Conservation (phyloP, 1,140 invertebrate species). For the Galendromus occidentalis region DNA sequence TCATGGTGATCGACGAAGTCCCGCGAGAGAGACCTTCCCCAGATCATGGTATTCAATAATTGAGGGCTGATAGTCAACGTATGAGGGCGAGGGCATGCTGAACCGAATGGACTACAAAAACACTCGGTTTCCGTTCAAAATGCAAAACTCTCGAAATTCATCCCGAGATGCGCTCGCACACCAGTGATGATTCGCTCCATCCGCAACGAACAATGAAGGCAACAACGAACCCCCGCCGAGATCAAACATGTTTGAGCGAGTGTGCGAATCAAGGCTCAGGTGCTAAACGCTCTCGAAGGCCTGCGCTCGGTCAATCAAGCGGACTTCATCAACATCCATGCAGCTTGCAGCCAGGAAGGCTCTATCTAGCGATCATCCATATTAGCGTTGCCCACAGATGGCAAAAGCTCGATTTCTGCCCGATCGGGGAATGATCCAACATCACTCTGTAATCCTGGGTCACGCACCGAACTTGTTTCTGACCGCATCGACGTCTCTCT, state of each 20-base stretch:
- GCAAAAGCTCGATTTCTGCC: no score
- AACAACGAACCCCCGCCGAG: neutral
- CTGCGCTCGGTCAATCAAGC: neutral
- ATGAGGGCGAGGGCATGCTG: no score
- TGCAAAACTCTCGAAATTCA: slow-evolving; percentile 1
- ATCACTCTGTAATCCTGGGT: neutral
- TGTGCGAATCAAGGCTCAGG: neutral
- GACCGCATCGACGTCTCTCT: neutral
- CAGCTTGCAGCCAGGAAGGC: no score
- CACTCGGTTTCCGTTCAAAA: slow-evolving; percentile 3
- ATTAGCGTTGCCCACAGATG: no score
- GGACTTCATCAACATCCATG: no score
- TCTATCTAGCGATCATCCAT: no score
- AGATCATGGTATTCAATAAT: no score
- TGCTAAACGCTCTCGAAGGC: neutral
- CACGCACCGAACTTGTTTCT: slow-evolving; percentile 9
- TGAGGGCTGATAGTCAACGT: no score
- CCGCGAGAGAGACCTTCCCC: no score
- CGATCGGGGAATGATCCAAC: no score
- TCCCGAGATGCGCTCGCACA: neutral
- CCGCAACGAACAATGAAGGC: neutral
- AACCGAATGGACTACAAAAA: no score
- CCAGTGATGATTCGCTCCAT: neutral
- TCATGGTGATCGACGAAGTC: no score
- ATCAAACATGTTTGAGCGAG: neutral